Evolutionary conservation across 2,113 vertebrate species (phyloP).

Genomic region (Gavia stellata): DNA sequence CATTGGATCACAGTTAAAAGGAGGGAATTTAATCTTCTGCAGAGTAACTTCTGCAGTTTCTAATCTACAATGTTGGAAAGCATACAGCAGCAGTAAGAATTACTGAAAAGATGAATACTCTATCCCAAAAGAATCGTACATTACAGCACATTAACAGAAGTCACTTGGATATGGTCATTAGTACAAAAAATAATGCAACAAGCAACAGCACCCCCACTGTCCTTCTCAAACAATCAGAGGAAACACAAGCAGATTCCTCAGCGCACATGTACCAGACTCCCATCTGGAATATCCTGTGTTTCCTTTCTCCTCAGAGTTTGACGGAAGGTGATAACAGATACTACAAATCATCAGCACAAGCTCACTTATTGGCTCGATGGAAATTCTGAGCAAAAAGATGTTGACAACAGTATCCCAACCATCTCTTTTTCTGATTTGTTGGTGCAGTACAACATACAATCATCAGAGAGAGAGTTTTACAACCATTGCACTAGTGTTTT

Average conservation of each 20-base stretch:
- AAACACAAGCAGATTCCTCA: conserved; percentile 67
- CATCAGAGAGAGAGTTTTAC: conserved; percentile 23
- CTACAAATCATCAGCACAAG: conserved; percentile 56
- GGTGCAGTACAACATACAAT: neutral
- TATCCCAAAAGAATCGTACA: neutral
- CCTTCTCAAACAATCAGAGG: conserved; percentile 72
- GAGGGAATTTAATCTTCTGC: neutral
- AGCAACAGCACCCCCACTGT: conserved; percentile 37
- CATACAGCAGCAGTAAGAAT: neutral
- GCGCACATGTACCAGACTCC: conserved; percentile 47
- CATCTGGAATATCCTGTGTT: conserved; percentile 69
- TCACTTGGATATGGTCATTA: conserved; percentile 4
- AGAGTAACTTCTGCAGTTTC: neutral
- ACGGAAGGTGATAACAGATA: conserved; percentile 63
- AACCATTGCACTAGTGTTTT: conserved; percentile 14
- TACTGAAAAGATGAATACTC: neutral
- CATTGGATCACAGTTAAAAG: neutral
- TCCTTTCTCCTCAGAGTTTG: conserved; percentile 66
- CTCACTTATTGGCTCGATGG: conserved; percentile 52
- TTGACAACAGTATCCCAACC: conserved; percentile 40
- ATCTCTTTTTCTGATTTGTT: conserved; percentile 46
- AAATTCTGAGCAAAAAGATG: conserved; percentile 57
- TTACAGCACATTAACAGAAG: conserved; percentile 24
- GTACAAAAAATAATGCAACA: neutral
- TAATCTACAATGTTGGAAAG: neutral